These are phyloP conservation scores for Eclectus roratus DNA, from an alignment of 2,113 vertebrate genomes.

Conservation along the genomic window DNA sequence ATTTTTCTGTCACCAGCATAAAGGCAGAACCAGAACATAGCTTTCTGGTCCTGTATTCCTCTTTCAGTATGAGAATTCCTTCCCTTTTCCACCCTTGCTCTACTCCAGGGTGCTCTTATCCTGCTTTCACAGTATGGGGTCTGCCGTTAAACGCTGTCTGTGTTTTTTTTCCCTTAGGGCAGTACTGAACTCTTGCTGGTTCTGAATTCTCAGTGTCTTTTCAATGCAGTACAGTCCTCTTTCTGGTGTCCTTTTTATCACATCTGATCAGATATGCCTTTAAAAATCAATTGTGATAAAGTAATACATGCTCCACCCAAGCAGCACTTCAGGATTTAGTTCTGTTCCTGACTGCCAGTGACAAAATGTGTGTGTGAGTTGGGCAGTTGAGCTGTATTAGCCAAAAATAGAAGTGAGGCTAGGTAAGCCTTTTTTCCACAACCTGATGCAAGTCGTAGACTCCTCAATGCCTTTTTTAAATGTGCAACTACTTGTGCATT, in stretches of 20 bases:
- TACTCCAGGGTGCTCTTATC: background rate
- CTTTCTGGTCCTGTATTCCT: background rate
- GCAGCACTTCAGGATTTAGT: background rate
- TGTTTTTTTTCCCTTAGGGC: background rate
- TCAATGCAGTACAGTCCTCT: background rate
- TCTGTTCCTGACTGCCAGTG: background rate
- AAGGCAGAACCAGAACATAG: background rate
- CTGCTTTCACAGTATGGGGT: rapidly evolving
- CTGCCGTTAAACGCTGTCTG: background rate
- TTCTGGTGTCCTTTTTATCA: background rate
- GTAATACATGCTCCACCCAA: background rate
- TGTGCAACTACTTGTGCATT: background rate
- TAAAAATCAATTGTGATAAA: background rate
- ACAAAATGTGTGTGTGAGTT: background rate
- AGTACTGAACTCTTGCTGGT: background rate
- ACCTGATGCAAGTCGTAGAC: background rate
- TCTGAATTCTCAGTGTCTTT: background rate
- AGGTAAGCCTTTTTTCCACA: background rate
- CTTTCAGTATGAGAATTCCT: background rate
- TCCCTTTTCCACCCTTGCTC: background rate
- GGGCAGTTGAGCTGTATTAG: background rate
- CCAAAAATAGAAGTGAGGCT: background rate
- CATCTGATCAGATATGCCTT: background rate
- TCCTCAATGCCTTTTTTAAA: background rate
- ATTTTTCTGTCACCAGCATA: background rate